A percentile compares a stretch with the other conserved stretches of the same genome.
phyloP scores from a whole-genome alignment of 2,888 invertebrate genomes.

The Norana najaformis region DNA sequence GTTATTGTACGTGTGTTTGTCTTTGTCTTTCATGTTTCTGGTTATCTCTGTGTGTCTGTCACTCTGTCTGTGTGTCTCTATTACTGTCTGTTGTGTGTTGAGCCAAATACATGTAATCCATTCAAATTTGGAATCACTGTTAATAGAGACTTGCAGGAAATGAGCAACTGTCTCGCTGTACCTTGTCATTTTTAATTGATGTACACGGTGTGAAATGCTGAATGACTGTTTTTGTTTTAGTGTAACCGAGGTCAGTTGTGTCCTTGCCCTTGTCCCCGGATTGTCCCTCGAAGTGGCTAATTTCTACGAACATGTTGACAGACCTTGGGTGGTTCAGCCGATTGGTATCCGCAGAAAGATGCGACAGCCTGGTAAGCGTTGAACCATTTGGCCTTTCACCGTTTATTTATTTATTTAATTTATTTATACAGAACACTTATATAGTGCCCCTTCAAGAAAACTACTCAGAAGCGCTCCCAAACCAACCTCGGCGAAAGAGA shows the following conservation, averaged over 20 bases:
- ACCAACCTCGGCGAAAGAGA: not conserved
- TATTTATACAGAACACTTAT: no score
- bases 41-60: no score
- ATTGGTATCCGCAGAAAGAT: not conserved
- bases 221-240: not conserved
- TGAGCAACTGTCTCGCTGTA: not conserved
- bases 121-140: not conserved
- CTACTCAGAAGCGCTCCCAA: no score
- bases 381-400: not conserved
- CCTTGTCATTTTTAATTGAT: not conserved
- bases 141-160: not conserved
- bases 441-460: no score
- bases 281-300: not conserved
- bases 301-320: not conserved
- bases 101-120: no score
- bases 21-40: no score
- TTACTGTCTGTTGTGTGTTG: no score
- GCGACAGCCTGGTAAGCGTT: not conserved
- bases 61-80: no score
- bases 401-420: not conserved
- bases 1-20: not conserved
- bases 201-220: not conserved
- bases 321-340: conserved; percentile 1
- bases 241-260: not conserved
- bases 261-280: not conserved